These are phyloP conservation scores for Caloenas nicobarica DNA, from an alignment of 2,113 vertebrate species.

Conservation along the genomic window DNA sequence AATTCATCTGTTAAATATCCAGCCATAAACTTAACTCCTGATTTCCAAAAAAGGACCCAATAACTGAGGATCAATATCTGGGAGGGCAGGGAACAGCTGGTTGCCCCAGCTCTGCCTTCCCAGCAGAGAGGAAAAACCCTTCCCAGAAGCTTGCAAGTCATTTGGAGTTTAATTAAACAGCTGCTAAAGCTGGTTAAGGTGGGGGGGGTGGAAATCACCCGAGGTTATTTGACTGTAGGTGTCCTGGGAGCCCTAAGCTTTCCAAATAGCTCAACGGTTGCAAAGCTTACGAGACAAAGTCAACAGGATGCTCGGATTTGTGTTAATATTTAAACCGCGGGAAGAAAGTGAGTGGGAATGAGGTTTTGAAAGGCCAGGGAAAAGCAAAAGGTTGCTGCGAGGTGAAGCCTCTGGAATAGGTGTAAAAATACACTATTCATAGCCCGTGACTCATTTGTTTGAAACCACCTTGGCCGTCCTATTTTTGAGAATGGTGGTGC, in stretches of 20 bases:
- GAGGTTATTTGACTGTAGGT: conserved; percentile 8
- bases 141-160: conserved; percentile 12
- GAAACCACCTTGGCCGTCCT: conserved; percentile 22
- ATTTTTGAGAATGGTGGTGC: neutral
- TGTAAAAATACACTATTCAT: conserved; percentile 23
- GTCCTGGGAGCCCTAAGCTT: neutral
- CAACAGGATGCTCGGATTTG: conserved; percentile 28
- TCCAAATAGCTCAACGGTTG: neutral
- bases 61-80: neutral
- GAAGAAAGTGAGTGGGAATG: conserved; percentile 18
- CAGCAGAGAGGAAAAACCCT: conserved; percentile 18
- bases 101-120: neutral
- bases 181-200: neutral
- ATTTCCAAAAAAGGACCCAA: neutral
- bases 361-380: neutral
- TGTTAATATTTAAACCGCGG: conserved; percentile 41
- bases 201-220: too few species aligned
- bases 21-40: neutral
- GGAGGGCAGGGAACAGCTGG: neutral
- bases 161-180: conserved; percentile 55
- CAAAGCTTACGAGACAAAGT: conserved; percentile 20
- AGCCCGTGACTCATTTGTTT: neutral
- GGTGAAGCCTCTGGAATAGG: conserved; percentile 34
- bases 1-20: neutral
- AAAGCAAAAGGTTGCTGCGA: neutral